Base-by-base conservation (phyloP, 2,797 vertebrate genomes). In the Platalea minor region DNA sequence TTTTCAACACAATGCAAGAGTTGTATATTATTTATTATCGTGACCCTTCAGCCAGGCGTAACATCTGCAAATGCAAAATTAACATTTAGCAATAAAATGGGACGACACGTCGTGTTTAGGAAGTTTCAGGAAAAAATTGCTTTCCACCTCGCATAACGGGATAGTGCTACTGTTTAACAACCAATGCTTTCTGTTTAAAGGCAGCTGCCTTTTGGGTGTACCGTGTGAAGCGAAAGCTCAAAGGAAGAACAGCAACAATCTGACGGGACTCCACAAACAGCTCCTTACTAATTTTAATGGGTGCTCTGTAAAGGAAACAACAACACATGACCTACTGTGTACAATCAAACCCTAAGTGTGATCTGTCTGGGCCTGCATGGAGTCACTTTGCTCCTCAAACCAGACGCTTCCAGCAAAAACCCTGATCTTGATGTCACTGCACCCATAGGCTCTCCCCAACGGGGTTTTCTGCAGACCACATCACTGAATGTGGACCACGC, bases 401-500 rank as follows among this genome's bases (percentile, higher is more conserved):
- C 37, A 75, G 8, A 51, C 4, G 14, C 50, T 78, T 53, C 6
- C n/a, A 57, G 53, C 37, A 57, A 78, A 88, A 57, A 0, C 8
- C 9, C 25, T 24, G 13, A n/a, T 50, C 10, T 33, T 37, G 41
- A 20, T 13, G 33, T 57, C 37, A 13, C 15, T 8, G 45, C 45
- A 46, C 31, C 57, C n/a, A 15, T 1, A 24, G 41, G 21, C 54
- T 84, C 53, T 59, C 56, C 35, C 25, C 57, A 24, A 2, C 0
- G 0, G 9, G 9, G 39, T 31, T 56, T 23, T 43, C 29, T 2
- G 13, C 48, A 69, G 54, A 68, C 11, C 79, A 50, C 50, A 24
- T 7, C 39, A 4, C 31, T 0, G 13, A 56, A 31, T 0, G 3
- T 0, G 7, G 31, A 9, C 17, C 23, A 54, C 0, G 0, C 25